Percentiles rank a stretch among this genome's conserved stretches.
Conservation (phyloP, 2,888 invertebrate species). For the Xestobium rufovillosum region DNA sequence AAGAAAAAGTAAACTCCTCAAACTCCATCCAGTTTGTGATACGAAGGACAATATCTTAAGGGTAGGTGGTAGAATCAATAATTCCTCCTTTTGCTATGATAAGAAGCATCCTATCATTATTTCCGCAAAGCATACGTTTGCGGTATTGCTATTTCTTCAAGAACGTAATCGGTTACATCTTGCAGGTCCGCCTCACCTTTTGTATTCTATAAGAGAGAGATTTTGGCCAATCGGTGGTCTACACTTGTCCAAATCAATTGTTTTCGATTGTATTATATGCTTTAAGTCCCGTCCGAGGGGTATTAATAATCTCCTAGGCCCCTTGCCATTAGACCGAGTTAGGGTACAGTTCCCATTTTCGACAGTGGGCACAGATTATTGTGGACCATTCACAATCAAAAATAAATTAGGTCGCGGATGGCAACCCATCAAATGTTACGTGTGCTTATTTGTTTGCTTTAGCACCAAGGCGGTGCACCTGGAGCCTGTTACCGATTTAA, state of each 20-base stretch:
- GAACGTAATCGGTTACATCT: too few species aligned
- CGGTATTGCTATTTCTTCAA: too few species aligned
- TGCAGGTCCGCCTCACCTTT: too few species aligned
- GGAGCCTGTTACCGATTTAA: slow-evolving; percentile 15
- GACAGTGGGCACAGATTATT: slow-evolving; percentile 14
- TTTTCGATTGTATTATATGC: slow-evolving; percentile 11
- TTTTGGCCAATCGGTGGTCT: too few species aligned
- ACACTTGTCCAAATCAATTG: not conserved
- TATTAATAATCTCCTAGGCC: slow-evolving; percentile 15
- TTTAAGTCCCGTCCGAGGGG: slow-evolving; percentile 15
- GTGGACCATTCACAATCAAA: slow-evolving; percentile 17
- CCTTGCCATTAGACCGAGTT: slow-evolving; percentile 16
- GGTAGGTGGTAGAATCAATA: too few species aligned
- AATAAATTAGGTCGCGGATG: slow-evolving; percentile 14
- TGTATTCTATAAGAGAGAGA: too few species aligned
- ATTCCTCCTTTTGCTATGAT: too few species aligned
- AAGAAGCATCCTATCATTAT: too few species aligned
- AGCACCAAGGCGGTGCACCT: slow-evolving; percentile 18
- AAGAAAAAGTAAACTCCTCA: too few species aligned
- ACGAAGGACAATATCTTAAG: too few species aligned
- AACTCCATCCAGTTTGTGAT: too few species aligned
- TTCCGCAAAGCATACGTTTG: too few species aligned
- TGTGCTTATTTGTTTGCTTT: slow-evolving; percentile 18
- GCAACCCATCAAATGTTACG: slow-evolving; percentile 14
- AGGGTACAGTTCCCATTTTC: slow-evolving; percentile 13